A percentile compares a stretch with the other conserved stretches of the same genome.
These are phyloP conservation scores for Tokudaia muenninki DNA, from an alignment of 2,797 vertebrate genomes.

Conservation along the genomic window DNA sequence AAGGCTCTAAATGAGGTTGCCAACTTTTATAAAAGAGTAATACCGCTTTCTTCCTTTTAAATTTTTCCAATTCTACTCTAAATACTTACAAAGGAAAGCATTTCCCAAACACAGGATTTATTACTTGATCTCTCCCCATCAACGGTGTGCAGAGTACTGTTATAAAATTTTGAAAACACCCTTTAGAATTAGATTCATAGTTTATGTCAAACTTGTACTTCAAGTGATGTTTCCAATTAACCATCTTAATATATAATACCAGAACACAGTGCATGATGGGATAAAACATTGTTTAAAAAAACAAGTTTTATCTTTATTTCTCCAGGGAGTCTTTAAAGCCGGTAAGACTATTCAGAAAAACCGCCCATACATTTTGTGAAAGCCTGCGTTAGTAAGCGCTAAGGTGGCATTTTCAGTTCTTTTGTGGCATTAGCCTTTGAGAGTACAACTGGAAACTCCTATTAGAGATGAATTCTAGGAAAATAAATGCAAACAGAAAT, in stretches of 20 bases:
- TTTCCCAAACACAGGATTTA: slow-evolving; percentile 8
- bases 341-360: slow-evolving; percentile 63
- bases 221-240: slow-evolving; percentile 68
- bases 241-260: slow-evolving; percentile 3
- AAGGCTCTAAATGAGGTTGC: slow-evolving; percentile 8
- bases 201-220: slow-evolving; percentile 51
- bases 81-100: slow-evolving; percentile 51
- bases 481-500: slow-evolving; percentile 76
- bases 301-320: slow-evolving; percentile 53
- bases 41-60: slow-evolving; percentile 35
- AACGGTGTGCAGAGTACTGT: slow-evolving; percentile 29
- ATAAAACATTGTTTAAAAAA: slow-evolving; percentile 58
- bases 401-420: slow-evolving; percentile 52
- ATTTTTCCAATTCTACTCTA: neutral
- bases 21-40: slow-evolving; percentile 46
- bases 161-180: slow-evolving; percentile 43
- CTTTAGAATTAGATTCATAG: slow-evolving; percentile 54
- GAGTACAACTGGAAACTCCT: slow-evolving; percentile 53
- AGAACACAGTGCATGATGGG: slow-evolving; percentile 12
- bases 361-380: slow-evolving; percentile 11
- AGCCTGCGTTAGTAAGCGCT: slow-evolving; percentile 11
- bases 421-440: slow-evolving; percentile 61
- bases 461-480: slow-evolving; percentile 71
- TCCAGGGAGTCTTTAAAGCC: slow-evolving; percentile 47
- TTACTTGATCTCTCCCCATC: slow-evolving; percentile 49